Evolutionary conservation across 2,888 invertebrate genomes (phyloP), one percentile per base, ranked within the genome.

Genomic region (Thumatha senex): DNA sequence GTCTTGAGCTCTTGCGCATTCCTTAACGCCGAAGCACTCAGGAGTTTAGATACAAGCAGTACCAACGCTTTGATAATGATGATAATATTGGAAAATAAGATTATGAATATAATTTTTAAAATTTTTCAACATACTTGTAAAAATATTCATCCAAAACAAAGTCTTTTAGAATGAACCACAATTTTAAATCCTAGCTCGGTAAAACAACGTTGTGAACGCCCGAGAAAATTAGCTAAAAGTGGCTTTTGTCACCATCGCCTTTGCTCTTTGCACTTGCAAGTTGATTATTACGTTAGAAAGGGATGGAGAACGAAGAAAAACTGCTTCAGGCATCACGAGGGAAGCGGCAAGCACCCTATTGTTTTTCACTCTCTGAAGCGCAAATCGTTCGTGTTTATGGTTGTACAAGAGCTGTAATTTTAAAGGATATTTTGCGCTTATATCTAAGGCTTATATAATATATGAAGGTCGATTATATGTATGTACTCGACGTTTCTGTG

Each of bases 181-280:
- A 74, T 75, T 77, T 76, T 72, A 69, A 72, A 72, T 59, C 58
- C 5, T 24, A 2, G 18, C 18, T 24, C 18, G 18, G n/a, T n/a
- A n/a, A n/a, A n/a, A n/a, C n/a, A n/a, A n/a, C n/a, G n/a, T 71
- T 74, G 74, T 74, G 74, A 76, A 77, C 80, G 79, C 78, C 77
- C 82, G 80, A 82, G 80, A 83, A 89, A 90, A 90, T 90, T 90
- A 89, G 85, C 89, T 82, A 72, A 84, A 86, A 89, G 88, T 86
- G 83, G 82, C 86, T 85, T 85, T 81, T 72, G 77, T 77, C 70
- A 68, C 65, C 63, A 61, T 73, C 63, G 51, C 67, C 77, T 54
- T 57, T 56, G 56, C 79, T 76, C 62, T 61, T 86, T 74, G 34
- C 80, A 63, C 82, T 61, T 49, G 46, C 39, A 49, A 34, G 46